Conservation (phyloP, 1,140 invertebrate genomes). For the Saccostrea echinata region DNA sequence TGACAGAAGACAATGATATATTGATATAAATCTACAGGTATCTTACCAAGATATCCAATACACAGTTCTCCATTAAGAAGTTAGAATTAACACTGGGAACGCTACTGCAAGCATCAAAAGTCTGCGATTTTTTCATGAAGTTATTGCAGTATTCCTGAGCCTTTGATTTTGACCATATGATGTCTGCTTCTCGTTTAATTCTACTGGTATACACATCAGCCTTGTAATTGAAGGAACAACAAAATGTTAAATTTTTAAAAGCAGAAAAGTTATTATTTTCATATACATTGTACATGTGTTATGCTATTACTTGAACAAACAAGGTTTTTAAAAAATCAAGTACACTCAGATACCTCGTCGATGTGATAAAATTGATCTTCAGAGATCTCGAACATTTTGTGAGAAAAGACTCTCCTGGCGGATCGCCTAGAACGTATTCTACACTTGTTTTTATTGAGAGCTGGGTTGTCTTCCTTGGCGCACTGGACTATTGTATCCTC, state of each 20-base stretch:
- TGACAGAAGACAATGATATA: no score
- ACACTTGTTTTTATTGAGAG: not conserved
- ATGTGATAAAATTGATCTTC: not conserved
- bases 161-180: not conserved
- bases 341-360: not conserved
- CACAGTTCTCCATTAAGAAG: conserved; percentile 15
- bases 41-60: conserved; percentile 43
- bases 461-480: conserved; percentile 7
- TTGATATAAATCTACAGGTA: not conserved
- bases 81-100: not conserved
- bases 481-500: not conserved
- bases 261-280: no score
- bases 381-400: not conserved
- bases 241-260: no score
- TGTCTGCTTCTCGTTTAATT: not conserved
- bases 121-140: conserved; percentile 26
- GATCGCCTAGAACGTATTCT: not conserved
- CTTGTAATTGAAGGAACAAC: no score
- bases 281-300: no score
- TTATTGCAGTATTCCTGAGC: conserved; percentile 17
- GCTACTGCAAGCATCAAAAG: conserved; percentile 10
- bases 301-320: no score
- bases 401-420: not conserved
- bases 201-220: no score
- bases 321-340: no score